These are phyloP conservation scores for Catharus bicknelli DNA, from an alignment of 2,113 vertebrate species.

Conservation along the genomic window DNA sequence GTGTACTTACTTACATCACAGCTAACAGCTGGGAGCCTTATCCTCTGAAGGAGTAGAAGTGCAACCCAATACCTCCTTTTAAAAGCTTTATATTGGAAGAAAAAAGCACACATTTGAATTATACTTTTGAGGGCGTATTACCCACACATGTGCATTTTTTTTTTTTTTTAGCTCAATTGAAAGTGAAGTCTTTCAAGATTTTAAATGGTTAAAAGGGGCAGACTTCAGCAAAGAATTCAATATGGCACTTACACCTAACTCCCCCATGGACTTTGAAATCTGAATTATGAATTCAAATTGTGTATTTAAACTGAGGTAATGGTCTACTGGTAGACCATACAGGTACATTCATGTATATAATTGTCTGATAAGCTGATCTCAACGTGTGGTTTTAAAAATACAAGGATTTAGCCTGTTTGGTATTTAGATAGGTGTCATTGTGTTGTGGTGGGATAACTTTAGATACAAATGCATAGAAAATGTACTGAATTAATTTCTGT, in stretches of 20 bases:
- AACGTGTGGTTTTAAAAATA: neutral
- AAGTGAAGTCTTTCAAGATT: conserved; percentile 43
- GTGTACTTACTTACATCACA: neutral
- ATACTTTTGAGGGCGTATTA: neutral
- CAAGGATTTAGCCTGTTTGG: neutral
- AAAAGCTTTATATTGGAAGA: conserved; percentile 7
- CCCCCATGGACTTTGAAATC: neutral
- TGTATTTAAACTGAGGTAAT: neutral
- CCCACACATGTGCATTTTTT: neutral
- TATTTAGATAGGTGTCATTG: neutral
- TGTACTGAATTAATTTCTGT: conserved; percentile 20
- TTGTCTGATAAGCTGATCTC: neutral
- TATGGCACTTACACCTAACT: neutral
- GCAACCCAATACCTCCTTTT: neutral
- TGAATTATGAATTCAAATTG: conserved; percentile 13
- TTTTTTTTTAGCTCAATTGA: conserved; percentile 24
- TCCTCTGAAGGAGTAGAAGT: neutral
- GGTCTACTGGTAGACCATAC: neutral
- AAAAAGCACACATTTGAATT: neutral
- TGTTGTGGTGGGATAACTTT: neutral
- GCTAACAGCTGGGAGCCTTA: neutral
- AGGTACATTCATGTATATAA: neutral
- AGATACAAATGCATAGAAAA: neutral
- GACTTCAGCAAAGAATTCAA: neutral
- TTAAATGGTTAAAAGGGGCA: neutral